Percentiles rank a stretch among this genome's conserved stretches.
Conservation (phyloP, 2,113 vertebrate species). For the Panurus biarmicus region DNA sequence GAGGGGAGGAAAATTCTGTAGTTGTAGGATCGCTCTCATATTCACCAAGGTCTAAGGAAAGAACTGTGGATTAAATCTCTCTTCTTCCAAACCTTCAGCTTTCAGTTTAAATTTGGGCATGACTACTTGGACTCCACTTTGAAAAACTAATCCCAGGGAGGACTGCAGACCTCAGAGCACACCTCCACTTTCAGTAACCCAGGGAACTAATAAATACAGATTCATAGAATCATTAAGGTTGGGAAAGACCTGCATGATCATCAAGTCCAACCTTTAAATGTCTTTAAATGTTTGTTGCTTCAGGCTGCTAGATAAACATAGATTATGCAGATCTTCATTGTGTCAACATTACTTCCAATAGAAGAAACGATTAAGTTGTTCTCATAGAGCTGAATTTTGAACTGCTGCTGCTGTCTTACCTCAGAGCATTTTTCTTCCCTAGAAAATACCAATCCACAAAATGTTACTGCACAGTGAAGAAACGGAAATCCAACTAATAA, state of each 20-base stretch:
- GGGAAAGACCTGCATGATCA: neutral
- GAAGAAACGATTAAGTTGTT: neutral
- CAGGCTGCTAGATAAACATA: neutral
- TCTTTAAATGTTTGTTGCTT: neutral
- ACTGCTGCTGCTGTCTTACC: neutral
- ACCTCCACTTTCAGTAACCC: neutral
- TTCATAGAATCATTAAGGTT: neutral
- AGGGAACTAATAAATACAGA: neutral
- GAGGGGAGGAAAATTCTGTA: neutral
- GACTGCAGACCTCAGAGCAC: neutral
- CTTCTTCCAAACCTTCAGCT: neutral
- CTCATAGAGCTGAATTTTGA: neutral
- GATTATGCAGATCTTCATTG: neutral
- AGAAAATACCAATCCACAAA: neutral
- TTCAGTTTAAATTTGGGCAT: neutral
- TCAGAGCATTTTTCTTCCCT: neutral
- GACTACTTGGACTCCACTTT: neutral
- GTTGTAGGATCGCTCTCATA: neutral
- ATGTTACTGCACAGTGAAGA: neutral
- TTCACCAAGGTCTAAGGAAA: neutral
- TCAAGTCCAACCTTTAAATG: neutral
- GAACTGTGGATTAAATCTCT: neutral
- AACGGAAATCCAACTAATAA: neutral
- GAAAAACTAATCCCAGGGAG: neutral
- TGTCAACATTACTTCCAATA: neutral